Evolutionary conservation across 2,113 vertebrate species (phyloP).

Genomic region (Todiramphus saurophagus): DNA sequence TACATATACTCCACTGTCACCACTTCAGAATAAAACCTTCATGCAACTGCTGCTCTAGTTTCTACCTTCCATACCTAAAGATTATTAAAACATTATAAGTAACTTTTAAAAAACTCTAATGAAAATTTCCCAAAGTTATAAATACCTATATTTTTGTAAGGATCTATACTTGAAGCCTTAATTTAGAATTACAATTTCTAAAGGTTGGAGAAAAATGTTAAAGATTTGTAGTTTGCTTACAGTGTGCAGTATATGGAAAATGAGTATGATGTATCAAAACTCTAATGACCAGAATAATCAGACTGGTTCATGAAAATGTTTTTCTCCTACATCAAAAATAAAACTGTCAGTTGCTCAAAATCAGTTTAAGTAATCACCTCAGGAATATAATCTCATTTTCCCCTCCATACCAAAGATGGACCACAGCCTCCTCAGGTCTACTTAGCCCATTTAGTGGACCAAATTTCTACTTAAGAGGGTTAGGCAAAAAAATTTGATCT

Average conservation of each 20-base stretch:
- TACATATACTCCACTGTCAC: background rate
- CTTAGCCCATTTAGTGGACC: background rate
- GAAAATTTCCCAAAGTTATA: background rate
- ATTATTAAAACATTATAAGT: background rate
- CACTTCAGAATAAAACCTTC: background rate
- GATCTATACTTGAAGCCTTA: background rate
- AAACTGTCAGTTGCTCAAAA: background rate
- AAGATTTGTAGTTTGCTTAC: background rate
- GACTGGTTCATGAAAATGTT: background rate
- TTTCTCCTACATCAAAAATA: background rate
- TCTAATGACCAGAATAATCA: background rate
- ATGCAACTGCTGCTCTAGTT: background rate
- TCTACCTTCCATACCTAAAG: background rate
- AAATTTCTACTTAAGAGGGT: background rate
- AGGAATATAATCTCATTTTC: background rate
- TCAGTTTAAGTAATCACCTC: background rate
- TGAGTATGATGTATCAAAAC: background rate
- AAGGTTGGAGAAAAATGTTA: background rate
- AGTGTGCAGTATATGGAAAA: fast-evolving
- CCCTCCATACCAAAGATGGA: background rate
- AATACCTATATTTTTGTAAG: background rate
- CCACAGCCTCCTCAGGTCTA: background rate
- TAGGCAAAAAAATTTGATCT: background rate
- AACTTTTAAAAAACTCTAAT: background rate
- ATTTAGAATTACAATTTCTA: background rate